phyloP scores from a whole-genome alignment of 2,888 invertebrate species.

The Apeira syringaria region DNA sequence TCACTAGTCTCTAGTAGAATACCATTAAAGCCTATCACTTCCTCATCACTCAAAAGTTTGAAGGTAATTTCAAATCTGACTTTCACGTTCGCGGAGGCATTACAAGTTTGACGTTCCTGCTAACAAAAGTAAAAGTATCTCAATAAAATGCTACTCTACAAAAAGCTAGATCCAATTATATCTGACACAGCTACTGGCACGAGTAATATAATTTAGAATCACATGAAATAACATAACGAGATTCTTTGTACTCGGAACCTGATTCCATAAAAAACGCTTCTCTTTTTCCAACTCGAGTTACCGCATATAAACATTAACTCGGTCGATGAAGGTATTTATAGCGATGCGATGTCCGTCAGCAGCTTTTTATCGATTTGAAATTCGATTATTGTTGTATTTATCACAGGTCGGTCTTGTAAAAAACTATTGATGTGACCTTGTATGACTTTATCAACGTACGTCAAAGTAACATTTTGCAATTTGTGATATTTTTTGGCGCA shows the following conservation, averaged over 20 bases:
- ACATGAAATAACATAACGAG: conserved; percentile 2
- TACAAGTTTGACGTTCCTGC: neutral
- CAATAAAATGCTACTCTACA: conserved; percentile 8
- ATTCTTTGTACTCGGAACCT: conserved; percentile 5
- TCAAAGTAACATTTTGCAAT: no score
- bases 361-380: no score
- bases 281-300: conserved; percentile 10
- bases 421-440: no score
- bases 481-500: no score
- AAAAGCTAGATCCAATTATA: conserved; percentile 11
- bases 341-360: neutral
- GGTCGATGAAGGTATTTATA: neutral
- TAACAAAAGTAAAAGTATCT: conserved; percentile 19
- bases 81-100: conserved; percentile 4
- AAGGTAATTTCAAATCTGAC: neutral
- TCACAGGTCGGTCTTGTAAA: no score
- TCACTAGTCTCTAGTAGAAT: no score
- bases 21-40: no score
- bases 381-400: no score
- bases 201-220: conserved; percentile 4
- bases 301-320: neutral
- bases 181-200: neutral
- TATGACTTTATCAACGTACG: no score
- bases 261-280: conserved; percentile 7
- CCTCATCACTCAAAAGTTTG: no score